phyloP scores from a whole-genome alignment of 2,113 vertebrate species.

The Spermophilus dauricus region DNA sequence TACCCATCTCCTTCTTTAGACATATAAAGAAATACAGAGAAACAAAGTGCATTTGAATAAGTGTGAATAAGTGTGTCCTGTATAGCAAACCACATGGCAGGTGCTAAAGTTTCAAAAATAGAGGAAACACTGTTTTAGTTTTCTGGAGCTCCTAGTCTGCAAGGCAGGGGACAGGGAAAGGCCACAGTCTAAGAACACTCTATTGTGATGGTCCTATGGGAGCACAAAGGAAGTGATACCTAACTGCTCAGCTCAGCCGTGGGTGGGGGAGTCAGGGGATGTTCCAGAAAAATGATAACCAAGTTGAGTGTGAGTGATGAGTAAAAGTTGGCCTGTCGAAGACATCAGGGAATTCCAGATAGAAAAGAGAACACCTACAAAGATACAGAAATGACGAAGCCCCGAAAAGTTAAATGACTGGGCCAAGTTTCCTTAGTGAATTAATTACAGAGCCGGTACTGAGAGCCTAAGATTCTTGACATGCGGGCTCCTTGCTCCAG shows the following conservation, averaged over 20 bases:
- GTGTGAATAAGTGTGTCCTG: neutral
- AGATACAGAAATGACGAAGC: neutral
- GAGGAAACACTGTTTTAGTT: neutral
- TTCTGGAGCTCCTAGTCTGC: neutral
- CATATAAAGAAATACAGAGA: neutral
- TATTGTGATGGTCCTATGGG: neutral
- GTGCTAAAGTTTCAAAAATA: neutral
- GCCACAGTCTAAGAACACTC: neutral
- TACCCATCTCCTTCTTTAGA: neutral
- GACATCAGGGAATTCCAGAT: constrained; percentile 68
- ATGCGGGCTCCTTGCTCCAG: neutral
- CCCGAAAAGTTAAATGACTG: constrained; percentile 63
- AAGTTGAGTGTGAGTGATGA: constrained; percentile 4
- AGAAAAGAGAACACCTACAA: neutral
- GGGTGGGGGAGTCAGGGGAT: constrained; percentile 39
- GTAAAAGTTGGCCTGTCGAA: constrained; percentile 57
- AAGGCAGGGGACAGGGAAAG: neutral
- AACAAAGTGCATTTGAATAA: neutral
- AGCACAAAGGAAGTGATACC: neutral
- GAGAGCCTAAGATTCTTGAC: neutral
- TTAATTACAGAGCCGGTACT: neutral
- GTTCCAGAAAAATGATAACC: constrained; percentile 13
- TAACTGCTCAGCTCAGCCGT: neutral
- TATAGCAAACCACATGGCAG: neutral
- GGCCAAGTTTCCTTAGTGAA: neutral